A percentile compares a stretch with the other conserved stretches of the same genome.
phyloP scores from a whole-genome alignment of 1,140 invertebrate genomes.

The Lordiphosa collinella region DNA sequence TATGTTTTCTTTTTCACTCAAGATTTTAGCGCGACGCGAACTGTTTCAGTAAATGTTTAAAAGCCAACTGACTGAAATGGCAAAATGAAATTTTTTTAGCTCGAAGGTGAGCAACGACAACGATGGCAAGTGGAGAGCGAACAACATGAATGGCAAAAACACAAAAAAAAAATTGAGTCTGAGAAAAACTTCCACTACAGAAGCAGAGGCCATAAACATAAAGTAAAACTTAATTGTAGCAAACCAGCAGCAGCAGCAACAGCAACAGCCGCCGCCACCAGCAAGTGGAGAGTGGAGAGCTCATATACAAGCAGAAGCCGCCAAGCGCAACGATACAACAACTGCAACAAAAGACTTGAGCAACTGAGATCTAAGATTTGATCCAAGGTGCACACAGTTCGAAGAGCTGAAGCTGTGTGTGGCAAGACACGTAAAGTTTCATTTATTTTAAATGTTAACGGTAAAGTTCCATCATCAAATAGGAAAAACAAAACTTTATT shows the following conservation, averaged over 20 bases:
- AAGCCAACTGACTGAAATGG: slow-evolving; percentile 75
- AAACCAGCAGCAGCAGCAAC: slow-evolving; percentile 19
- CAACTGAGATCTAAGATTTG: slow-evolving; percentile 11
- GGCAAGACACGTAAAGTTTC: slow-evolving; percentile 29
- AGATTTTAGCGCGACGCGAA: slow-evolving; percentile 49
- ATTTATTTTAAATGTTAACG: slow-evolving; percentile 31
- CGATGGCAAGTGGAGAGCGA: slow-evolving; percentile 21
- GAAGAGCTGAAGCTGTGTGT: slow-evolving; percentile 1
- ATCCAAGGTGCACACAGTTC: slow-evolving; percentile 1
- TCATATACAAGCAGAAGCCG: slow-evolving; percentile 56
- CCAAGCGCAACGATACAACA: slow-evolving; percentile 56
- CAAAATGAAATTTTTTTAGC: slow-evolving; percentile 58
- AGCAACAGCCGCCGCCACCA: slow-evolving; percentile 2
- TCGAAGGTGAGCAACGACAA: slow-evolving; percentile 57
- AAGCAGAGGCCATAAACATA: slow-evolving; percentile 64
- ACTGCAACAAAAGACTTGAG: slow-evolving; percentile 22
- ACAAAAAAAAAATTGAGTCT: slow-evolving; percentile 14
- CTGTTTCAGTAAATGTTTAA: slow-evolving; percentile 77
- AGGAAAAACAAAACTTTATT: slow-evolving; percentile 41
- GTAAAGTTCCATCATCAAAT: slow-evolving; percentile 47
- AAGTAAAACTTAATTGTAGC: slow-evolving; percentile 78
- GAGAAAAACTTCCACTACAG: slow-evolving; percentile 32
- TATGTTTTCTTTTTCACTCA: slow-evolving; percentile 10
- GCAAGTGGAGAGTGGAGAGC: slow-evolving; percentile 25
- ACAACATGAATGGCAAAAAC: slow-evolving; percentile 48